Percentiles rank a stretch among this genome's conserved stretches.
Evolutionary conservation across 2,113 vertebrate species (phyloP).

Genomic region (Odobenus rosmarus): DNA sequence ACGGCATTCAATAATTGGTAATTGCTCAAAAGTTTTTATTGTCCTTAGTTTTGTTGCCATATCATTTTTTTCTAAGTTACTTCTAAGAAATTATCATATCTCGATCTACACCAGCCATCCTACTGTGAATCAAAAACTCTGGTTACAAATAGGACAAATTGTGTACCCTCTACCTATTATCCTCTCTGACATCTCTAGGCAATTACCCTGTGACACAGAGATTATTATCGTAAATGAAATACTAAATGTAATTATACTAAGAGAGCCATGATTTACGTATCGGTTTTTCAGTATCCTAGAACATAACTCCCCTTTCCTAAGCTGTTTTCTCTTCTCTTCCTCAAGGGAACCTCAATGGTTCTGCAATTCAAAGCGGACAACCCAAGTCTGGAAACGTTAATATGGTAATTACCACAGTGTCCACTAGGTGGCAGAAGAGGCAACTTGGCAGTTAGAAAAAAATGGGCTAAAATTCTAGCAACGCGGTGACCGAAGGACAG

Average conservation of each 20-base stretch:
- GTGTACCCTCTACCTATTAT: neutral
- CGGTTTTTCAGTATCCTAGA: neutral
- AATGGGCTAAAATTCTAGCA: neutral
- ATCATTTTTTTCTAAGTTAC: neutral
- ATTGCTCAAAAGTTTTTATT: constrained; percentile 9
- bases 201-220: neutral
- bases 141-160: neutral
- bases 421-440: constrained; percentile 32
- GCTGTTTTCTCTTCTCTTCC: neutral
- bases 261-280: neutral
- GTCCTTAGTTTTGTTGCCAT: neutral
- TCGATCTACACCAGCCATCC: neutral
- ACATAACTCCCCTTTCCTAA: neutral
- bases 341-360: neutral
- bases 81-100: neutral
- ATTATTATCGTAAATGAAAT: neutral
- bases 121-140: neutral
- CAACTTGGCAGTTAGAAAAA: neutral
- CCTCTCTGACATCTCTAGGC: neutral
- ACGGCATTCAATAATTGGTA: constrained; percentile 1
- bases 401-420: neutral
- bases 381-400: neutral
- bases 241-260: neutral
- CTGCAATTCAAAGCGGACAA: neutral
- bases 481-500: neutral